Evolutionary conservation across 2,888 invertebrate genomes (phyloP).

Genomic region (Glyphotaelius pellucidus): DNA sequence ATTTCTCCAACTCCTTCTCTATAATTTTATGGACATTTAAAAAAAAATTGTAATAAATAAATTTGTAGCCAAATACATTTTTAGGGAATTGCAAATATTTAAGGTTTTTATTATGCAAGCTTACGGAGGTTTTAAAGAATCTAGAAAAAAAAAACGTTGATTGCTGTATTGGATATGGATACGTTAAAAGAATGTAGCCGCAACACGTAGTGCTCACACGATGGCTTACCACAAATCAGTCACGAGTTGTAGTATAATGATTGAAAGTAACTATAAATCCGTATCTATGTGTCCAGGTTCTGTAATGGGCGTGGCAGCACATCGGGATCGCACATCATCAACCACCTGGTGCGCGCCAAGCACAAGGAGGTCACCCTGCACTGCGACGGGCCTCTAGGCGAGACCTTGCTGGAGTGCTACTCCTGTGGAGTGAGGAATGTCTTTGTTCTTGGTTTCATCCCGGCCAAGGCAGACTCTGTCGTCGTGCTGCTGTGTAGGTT

Average conservation of each 20-base stretch:
- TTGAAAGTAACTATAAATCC: not conserved
- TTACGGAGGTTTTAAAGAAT: too few species aligned
- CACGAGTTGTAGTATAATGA: not conserved
- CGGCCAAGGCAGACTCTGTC: slow-evolving; percentile 98
- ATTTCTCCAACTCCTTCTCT: too few species aligned
- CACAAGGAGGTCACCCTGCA: slow-evolving; percentile 99
- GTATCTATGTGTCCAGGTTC: slow-evolving; percentile 78
- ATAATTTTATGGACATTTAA: too few species aligned
- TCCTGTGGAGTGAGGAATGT: slow-evolving; percentile 99
- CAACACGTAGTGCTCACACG: too few species aligned
- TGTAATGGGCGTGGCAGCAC: slow-evolving; percentile 99
- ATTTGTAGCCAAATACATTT: too few species aligned
- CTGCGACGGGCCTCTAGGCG: slow-evolving; percentile 97
- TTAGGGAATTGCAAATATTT: too few species aligned
- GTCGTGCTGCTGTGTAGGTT: slow-evolving; percentile 96
- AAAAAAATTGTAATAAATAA: too few species aligned
- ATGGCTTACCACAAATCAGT: not conserved
- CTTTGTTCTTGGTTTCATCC: slow-evolving; percentile 98
- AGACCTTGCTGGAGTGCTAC: slow-evolving; percentile 98
- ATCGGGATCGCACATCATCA: slow-evolving; percentile 98
- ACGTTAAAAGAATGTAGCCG: too few species aligned
- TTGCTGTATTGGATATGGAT: too few species aligned
- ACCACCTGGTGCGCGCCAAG: slow-evolving; percentile 98
- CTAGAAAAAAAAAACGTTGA: too few species aligned
- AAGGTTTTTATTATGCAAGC: too few species aligned